Evolutionary conservation across 2,113 vertebrate genomes (phyloP).

Genomic region (Leptodactylus fuscus): DNA sequence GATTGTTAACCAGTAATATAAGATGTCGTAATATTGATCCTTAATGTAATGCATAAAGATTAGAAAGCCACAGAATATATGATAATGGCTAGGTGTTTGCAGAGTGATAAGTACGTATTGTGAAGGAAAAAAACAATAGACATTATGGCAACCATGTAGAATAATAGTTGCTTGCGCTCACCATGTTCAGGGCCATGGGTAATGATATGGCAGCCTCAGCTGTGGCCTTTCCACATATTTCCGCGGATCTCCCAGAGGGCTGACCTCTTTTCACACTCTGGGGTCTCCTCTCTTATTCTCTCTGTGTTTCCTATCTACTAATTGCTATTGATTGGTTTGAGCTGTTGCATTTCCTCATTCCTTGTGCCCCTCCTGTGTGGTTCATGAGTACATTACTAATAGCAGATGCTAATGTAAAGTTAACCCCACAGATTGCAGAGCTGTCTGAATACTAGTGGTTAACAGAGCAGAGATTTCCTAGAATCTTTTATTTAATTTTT

Average conservation of each 20-base stretch:
- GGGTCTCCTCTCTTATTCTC: slow-evolving; percentile 24
- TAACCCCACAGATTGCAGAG: background rate
- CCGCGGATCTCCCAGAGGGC: slow-evolving; percentile 33
- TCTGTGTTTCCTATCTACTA: slow-evolving; percentile 54
- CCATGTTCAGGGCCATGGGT: background rate
- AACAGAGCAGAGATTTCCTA: background rate
- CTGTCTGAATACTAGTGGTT: background rate
- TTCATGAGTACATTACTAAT: slow-evolving; percentile 43
- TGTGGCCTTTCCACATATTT: slow-evolving; percentile 23
- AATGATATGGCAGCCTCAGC: slow-evolving; percentile 6
- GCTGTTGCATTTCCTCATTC: slow-evolving; percentile 33
- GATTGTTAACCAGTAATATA: too few species aligned
- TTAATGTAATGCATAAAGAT: background rate
- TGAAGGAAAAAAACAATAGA: background rate
- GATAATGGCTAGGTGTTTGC: background rate
- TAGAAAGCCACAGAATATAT: background rate
- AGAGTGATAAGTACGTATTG: background rate
- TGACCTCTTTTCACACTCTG: slow-evolving; percentile 43
- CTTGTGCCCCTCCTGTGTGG: slow-evolving; percentile 20
- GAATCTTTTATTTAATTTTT: background rate
- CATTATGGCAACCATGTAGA: background rate
- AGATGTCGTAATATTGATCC: background rate
- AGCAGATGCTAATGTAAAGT: slow-evolving; percentile 16
- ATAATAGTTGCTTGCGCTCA: background rate
- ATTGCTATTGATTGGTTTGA: slow-evolving; percentile 55